Evolutionary conservation across 2,113 vertebrate species (phyloP).

Genomic region (Panthera uncia): DNA sequence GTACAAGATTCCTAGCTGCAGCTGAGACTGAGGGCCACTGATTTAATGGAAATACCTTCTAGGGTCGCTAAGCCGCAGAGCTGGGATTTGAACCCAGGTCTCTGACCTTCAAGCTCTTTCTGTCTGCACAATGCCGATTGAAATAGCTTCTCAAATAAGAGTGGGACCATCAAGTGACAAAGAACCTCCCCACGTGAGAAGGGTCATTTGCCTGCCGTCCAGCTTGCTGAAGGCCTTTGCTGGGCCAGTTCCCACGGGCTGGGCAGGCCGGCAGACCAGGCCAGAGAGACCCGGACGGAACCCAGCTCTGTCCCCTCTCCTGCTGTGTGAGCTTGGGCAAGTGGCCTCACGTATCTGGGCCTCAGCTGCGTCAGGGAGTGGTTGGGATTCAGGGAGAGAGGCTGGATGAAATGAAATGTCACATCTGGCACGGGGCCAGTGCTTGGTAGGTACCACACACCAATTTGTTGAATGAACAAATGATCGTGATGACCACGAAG

Average conservation of each 20-base stretch:
- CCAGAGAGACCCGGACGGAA: not conserved
- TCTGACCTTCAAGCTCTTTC: not conserved
- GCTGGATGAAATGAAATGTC: not conserved
- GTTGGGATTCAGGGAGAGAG: not conserved
- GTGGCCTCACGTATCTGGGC: not conserved
- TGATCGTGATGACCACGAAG: not conserved
- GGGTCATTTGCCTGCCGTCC: not conserved
- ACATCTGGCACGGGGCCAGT: not conserved
- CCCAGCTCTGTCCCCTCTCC: not conserved
- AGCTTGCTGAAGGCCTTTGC: not conserved
- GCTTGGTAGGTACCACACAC: too few relatives aligned
- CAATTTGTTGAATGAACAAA: not conserved
- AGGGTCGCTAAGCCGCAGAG: not conserved
- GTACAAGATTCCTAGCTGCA: not conserved
- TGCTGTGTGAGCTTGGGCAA: not conserved
- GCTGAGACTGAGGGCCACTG: not conserved
- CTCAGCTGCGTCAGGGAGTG: not conserved
- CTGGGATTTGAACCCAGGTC: not conserved
- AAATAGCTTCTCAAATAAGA: not conserved
- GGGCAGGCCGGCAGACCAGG: not conserved
- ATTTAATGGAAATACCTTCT: not conserved
- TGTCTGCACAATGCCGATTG: not conserved
- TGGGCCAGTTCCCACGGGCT: not conserved
- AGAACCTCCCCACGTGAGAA: not conserved
- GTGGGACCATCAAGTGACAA: not conserved